Evolutionary conservation across 2,797 vertebrate genomes (phyloP).

Genomic region (Menidia menidia): DNA sequence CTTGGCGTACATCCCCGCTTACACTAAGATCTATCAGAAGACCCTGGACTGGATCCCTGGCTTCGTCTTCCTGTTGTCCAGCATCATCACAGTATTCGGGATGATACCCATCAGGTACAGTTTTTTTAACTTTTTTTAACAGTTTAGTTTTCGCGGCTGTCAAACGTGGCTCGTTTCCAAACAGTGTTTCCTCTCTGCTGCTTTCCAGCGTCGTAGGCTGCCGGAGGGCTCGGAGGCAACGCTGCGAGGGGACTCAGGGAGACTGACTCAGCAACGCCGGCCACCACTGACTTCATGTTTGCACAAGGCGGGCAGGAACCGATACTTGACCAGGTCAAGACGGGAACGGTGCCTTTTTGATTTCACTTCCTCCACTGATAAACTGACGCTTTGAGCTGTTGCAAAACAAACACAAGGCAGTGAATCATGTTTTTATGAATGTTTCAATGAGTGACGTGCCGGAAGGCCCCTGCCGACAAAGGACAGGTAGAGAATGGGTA

Average conservation of each 20-base stretch:
- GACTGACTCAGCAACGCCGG: constrained; percentile 27
- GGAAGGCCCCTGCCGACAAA: not conserved
- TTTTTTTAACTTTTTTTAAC: constrained; percentile 64
- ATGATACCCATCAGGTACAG: constrained; percentile 93
- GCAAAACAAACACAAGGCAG: not conserved
- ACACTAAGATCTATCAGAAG: constrained; percentile 90
- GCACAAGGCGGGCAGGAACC: not conserved
- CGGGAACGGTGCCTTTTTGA: not conserved
- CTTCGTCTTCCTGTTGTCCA: constrained; percentile 89
- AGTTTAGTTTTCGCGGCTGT: not conserved
- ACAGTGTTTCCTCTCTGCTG: not conserved
- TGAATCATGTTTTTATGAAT: not conserved
- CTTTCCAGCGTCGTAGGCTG: constrained; percentile 72
- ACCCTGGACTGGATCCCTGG: constrained; percentile 87
- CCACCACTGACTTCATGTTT: not conserved
- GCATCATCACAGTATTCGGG: constrained; percentile 82
- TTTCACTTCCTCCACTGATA: constrained; percentile 11
- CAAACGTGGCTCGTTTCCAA: too few species aligned
- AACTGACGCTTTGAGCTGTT: not conserved
- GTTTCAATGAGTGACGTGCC: not conserved
- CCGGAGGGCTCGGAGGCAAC: constrained; percentile 37
- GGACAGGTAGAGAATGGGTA: not conserved
- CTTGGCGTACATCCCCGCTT: constrained; percentile 87
- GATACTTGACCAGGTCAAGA: constrained; percentile 9
- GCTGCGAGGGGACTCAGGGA: constrained; percentile 53